Base-by-base conservation (phyloP, 2,113 vertebrate species). In the Sinocyclocheilus grahami region DNA sequence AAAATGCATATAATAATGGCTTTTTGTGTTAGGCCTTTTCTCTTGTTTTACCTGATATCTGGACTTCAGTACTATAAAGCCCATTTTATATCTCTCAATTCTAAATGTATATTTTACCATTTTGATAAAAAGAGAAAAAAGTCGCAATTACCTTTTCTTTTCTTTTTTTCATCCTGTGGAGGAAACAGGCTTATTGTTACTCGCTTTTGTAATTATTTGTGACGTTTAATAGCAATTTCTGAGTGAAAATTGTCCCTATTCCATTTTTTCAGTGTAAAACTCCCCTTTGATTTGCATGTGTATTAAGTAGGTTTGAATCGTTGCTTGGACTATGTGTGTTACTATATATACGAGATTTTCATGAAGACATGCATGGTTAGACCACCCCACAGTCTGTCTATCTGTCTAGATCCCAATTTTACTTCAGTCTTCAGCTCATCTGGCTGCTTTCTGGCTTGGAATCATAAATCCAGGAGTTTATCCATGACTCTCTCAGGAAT, bases 401-500 rank as follows among this genome's bases (percentile, higher is more conserved):
- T 42, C 24, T 33, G 62, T 78, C 71, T 82, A 53, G 55, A 27
- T 80, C 72, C 9, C 33, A 63, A 27, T 51, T 46, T 77, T 46
- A 37, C 30, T 37, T 69, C 65, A 69, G 67, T 74, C 12, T 18
- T 76, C 22, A 53, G 46, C n/a, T 77, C 46, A 51, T 27, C 46
- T 77, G 74, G 2, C 74, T 24, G 12, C 42, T 76, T 62, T 76
- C 20, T 58, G 86, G 83, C 91, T 90, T 82, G 82, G 63, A 89
- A 90, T 84, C 30, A 89, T 93, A 92, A 91, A 93, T 93, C 91
- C 90, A 89, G 89, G 90, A 93, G 91, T 91, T 93, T 92, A 92
- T 93, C 91, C 92, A 88, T 93, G 91, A 92, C 90, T 91, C 75
- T 89, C 89, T 87, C 90, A 92, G 92, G 92, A 94, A 94, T 93